These are phyloP conservation scores for Exephanes ischioxanthus DNA, from an alignment of 2,888 invertebrate species.

Conservation along the genomic window DNA sequence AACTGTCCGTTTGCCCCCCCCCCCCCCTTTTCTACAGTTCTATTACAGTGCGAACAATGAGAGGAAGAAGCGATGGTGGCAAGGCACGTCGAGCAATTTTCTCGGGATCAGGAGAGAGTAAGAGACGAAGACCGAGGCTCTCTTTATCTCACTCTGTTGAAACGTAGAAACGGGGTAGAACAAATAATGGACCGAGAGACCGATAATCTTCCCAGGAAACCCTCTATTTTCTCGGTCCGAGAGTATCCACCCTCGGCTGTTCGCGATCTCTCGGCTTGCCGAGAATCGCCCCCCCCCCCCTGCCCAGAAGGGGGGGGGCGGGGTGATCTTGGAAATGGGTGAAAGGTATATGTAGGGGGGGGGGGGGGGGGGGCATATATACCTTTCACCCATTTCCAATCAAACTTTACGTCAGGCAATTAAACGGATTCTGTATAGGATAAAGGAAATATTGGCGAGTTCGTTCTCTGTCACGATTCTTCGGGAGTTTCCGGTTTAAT, in stretches of 20 bases:
- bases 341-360: too few species aligned
- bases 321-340: too few species aligned
- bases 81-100: conserved; percentile 12
- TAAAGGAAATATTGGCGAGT: conserved; percentile 38
- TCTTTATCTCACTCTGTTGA: neutral
- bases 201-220: conserved; percentile 35
- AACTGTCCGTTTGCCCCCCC: too few species aligned
- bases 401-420: conserved; percentile 61
- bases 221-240: conserved; percentile 29
- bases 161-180: conserved; percentile 13
- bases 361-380: neutral
- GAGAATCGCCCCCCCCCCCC: neutral
- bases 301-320: too few species aligned
- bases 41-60: neutral
- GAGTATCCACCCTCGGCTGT: conserved; percentile 7
- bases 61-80: neutral
- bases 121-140: neutral
- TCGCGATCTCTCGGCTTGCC: conserved; percentile 3
- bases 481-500: neutral
- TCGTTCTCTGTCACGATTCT: conserved; percentile 23
- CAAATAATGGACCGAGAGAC: conserved; percentile 43
- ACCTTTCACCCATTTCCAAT: conserved; percentile 58
- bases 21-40: neutral
- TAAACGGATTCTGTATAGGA: conserved; percentile 52
- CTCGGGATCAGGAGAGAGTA: neutral